Conservation (phyloP, 2,113 vertebrate species). For the Ibidorhyncha struthersii region DNA sequence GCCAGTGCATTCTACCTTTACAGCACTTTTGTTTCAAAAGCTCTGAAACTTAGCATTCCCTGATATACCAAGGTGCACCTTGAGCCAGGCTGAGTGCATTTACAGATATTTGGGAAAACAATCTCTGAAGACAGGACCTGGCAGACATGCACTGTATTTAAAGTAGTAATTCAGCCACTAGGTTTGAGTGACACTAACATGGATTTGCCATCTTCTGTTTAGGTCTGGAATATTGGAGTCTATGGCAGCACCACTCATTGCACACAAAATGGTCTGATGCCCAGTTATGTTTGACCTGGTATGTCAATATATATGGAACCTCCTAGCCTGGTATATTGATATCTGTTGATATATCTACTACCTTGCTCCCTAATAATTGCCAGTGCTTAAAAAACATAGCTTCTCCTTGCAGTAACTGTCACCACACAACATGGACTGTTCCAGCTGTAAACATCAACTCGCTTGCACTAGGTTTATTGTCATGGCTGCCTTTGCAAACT, state of each 20-base stretch:
- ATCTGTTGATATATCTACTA: neutral
- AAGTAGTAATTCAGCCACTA: neutral
- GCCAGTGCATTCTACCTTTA: neutral
- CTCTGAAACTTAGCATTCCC: neutral
- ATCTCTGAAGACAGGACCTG: neutral
- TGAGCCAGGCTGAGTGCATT: neutral
- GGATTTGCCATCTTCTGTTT: neutral
- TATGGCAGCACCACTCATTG: neutral
- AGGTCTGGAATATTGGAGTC: neutral
- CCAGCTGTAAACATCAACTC: neutral
- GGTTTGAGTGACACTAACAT: neutral
- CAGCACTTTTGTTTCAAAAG: neutral
- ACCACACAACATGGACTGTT: accelerated
- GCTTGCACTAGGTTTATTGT: neutral
- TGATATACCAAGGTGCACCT: neutral
- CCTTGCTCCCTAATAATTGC: neutral
- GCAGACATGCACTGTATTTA: neutral
- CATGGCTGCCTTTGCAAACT: neutral
- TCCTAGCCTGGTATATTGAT: neutral
- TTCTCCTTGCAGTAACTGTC: neutral
- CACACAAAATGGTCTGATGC: neutral
- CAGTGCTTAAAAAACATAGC: neutral
- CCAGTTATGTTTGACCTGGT: neutral
- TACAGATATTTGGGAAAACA: neutral
- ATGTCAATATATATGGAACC: neutral